Evolutionary conservation across 2,888 invertebrate species (phyloP).

Genomic region (Clanis bilineata): DNA sequence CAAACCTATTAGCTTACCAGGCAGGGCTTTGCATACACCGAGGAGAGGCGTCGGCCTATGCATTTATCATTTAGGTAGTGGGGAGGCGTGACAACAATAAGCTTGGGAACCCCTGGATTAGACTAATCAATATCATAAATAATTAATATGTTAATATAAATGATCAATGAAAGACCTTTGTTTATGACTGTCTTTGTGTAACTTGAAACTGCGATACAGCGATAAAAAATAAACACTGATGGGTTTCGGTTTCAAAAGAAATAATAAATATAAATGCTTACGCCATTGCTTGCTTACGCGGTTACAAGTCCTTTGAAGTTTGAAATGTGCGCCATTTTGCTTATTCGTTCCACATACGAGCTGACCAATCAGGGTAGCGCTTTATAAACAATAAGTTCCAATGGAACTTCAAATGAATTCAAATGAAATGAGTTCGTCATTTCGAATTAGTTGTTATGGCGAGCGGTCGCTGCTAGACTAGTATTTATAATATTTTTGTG

Average conservation of each 20-base stretch:
- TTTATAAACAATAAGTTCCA: neutral
- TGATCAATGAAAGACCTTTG: neutral
- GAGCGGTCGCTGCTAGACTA: neutral
- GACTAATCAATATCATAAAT: neutral
- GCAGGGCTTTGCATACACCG: too few relatives aligned
- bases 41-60: too few relatives aligned
- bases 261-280: neutral
- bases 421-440: too few relatives aligned
- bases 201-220: neutral
- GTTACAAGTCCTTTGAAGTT: neutral
- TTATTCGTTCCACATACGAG: neutral
- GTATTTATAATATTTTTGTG: neutral
- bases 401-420: too few relatives aligned
- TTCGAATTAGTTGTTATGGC: neutral
- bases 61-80: too few relatives aligned
- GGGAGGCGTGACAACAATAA: too few relatives aligned
- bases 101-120: too few relatives aligned
- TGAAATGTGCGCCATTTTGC: conserved; percentile 1
- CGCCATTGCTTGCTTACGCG: neutral
- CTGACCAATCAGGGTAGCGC: conserved; percentile 5
- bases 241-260: neutral
- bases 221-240: neutral
- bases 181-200: neutral
- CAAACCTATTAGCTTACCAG: too few relatives aligned
- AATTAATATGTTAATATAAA: too few relatives aligned